Conservation (phyloP, 2,888 invertebrate genomes). For the Coleophora flavipennella region DNA sequence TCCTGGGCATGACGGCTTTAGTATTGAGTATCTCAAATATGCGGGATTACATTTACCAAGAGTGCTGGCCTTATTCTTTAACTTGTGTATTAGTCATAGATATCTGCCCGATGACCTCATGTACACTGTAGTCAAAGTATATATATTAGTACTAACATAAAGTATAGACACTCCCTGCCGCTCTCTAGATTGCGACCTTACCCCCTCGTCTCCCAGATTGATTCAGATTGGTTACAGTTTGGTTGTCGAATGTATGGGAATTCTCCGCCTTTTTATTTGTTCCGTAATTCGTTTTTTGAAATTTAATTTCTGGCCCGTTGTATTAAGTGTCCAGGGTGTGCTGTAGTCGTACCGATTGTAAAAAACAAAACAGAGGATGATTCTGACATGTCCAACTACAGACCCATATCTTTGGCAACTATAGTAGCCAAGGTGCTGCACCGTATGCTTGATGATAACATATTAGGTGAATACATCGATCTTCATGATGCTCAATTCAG, state of each 20-base stretch:
- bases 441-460: slow-evolving; percentile 10
- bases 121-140: neutral
- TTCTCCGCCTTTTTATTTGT: no score
- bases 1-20: slow-evolving; percentile 6
- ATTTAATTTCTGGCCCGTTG: no score
- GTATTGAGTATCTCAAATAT: slow-evolving; percentile 7
- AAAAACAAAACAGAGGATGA: slow-evolving; percentile 9
- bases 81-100: slow-evolving; percentile 1
- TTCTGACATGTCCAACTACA: slow-evolving; percentile 7
- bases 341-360: slow-evolving; percentile 1
- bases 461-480: slow-evolving; percentile 3
- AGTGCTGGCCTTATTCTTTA: slow-evolving; percentile 1
- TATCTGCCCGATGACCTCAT: slow-evolving; percentile 1
- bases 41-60: slow-evolving; percentile 5
- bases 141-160: no score
- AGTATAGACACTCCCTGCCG: no score
- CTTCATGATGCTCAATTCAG: slow-evolving; percentile 11
- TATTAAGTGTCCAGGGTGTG: no score
- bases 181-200: no score
- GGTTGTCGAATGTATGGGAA: no score
- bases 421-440: slow-evolving; percentile 12
- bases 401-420: slow-evolving; percentile 14
- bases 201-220: no score
- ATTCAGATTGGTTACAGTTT: no score
- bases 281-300: no score